Base-by-base conservation (phyloP, 2,113 vertebrate species). In the Anarhynchus alexandrinus region DNA sequence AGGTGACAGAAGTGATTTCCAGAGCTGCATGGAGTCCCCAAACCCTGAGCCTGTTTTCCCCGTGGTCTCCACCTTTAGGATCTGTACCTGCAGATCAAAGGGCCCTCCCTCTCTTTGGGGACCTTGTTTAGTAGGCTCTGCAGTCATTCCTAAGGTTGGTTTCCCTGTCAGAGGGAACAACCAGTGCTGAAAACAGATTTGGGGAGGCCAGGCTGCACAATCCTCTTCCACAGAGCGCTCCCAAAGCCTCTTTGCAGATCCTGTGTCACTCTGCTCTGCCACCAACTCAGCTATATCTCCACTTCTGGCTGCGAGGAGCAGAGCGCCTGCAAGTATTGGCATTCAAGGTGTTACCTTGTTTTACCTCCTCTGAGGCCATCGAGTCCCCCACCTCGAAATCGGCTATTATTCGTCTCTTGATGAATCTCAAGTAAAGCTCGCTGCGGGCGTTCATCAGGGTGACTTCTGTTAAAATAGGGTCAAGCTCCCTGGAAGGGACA, bases 321-420 rank as follows among this genome's bases (percentile, higher is more conserved):
- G 42, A 69, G 5, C 36, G 12, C 47, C 61, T 81, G 29, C 21
- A 57, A 79, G 59, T 26, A 29, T 1, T 29, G 26, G 10, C 47
- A 36, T 27, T 89, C 18, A 26, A n/a, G 45, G 18, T 29, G 51
- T 98, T 98, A 99, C 99, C 99, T 97, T 98, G 99, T 59, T 99
- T 99, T 65, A 99, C 96, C 51, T 99, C 99, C 96, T 99, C 99
- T 27, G 98, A 95, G 45, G 98, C 98, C 90, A 98, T 96, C 26
- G 98, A 98, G 84, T 99, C 99, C 45, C 98, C 99, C 85, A 99
- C 99, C 94, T 99, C 99, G 94, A 99, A 99, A 97, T 99, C 99
- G 0, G 99, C 98, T 45, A 98, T 96, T 80, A 99, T 98, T 43
- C 99, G 98, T 16, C 99, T 99, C 73, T 98, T 99, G 94, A 99